These are phyloP conservation scores for Herminia tarsipennalis DNA, from an alignment of 2,888 invertebrate genomes.

Conservation along the genomic window DNA sequence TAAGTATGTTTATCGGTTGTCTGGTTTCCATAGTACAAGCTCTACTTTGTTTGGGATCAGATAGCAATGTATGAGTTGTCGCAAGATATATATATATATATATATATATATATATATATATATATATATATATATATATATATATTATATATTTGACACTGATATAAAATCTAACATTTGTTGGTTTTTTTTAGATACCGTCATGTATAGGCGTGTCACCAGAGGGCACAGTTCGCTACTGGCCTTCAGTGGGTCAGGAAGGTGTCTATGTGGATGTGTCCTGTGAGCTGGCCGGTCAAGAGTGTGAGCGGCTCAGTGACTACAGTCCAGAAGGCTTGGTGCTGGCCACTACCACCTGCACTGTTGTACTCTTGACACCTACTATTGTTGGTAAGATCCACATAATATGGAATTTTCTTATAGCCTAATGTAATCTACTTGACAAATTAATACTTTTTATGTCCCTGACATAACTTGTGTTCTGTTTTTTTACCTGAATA, in stretches of 20 bases:
- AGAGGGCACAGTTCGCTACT: slow-evolving; percentile 95
- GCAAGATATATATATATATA: no score
- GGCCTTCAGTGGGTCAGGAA: slow-evolving; percentile 96
- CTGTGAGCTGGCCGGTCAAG: slow-evolving; percentile 95
- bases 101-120: no score
- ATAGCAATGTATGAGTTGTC: no score
- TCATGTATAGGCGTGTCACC: slow-evolving; percentile 97
- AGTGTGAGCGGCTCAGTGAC: slow-evolving; percentile 91
- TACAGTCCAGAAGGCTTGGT: slow-evolving; percentile 91
- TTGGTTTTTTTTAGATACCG: slow-evolving; percentile 86
- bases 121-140: no score
- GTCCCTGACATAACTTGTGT: no score
- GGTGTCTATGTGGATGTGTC: slow-evolving; percentile 93
- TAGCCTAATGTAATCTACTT: slow-evolving; percentile 43
- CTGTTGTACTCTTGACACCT: slow-evolving; percentile 85
- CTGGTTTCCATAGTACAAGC: no score
- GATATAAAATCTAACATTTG: no score
- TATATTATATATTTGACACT: no score
- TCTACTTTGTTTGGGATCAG: no score
- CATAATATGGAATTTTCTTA: not conserved
- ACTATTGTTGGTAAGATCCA: slow-evolving; percentile 51
- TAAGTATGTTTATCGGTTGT: no score
- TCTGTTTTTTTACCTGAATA: no score
- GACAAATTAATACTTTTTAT: not conserved
- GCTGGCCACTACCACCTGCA: slow-evolving; percentile 96